Evolutionary conservation across 2,888 invertebrate species (phyloP), one percentile per base, ranked within the genome.

Genomic region (Morpho achilles): DNA sequence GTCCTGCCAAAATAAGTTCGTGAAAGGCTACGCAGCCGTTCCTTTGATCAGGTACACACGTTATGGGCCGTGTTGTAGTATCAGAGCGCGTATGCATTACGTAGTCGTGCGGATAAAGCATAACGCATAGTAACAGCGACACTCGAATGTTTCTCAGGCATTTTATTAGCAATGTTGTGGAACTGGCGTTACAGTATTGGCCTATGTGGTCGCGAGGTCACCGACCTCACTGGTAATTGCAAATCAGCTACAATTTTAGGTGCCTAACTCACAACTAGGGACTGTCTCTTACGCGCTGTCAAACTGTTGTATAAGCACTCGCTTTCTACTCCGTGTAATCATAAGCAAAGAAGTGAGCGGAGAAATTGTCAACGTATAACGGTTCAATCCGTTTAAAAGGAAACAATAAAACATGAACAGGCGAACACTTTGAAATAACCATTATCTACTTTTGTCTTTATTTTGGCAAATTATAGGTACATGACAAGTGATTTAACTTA

Each of bases 1-100:
- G 82, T 87, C 80, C 86, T 88, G 83, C 89, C 89, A 86, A 90
- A 90, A 87, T 84, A 87, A 84, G 84, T 83, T 83, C 86, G 90
- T 88, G 89, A 90, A 90, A 90, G 89, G 87, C 83, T 82, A 73
- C 75, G 80, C 77, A 76, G 77, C 75, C 74, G 79, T 82, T 83
- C 80, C 69, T 72, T 67, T 51, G 63, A 64, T 65, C 61, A 65
- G 63, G 58, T 58, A 67, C 59, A 59, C 53, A 45, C 59, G 58
- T 56, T 23, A 39, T 50, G 44, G 45, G 40, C 44, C 55, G 58
- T 61, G 41, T 53, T 53, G 55, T 48, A 53, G 47, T 57, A 53
- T 32, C 32, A 32, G 32, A 32, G 32, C 44, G 32, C 32, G 41
- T 47, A 47, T 45, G 50, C 39, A 7, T 60, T 32, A 32, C 32